Evolutionary conservation across 2,888 invertebrate genomes (phyloP).

Genomic region (Pheosia gnoma): DNA sequence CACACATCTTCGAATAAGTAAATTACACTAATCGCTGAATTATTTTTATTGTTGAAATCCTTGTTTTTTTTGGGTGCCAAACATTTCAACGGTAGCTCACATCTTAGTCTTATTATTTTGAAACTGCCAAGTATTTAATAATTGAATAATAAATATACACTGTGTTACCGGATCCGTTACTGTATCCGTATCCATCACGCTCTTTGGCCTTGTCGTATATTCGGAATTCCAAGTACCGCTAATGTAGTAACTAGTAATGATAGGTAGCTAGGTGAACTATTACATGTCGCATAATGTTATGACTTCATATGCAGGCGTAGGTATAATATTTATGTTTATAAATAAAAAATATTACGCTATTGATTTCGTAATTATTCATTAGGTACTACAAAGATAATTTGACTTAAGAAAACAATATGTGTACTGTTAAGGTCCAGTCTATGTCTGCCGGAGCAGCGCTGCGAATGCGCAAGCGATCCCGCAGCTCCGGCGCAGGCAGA

Average conservation of each 20-base stretch:
- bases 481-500: no score
- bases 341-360: no score
- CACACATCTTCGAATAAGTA: conserved; percentile 35
- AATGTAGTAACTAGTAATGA: neutral
- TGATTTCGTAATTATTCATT: no score
- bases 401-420: no score
- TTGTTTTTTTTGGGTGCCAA: neutral
- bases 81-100: neutral
- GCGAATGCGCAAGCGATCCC: no score
- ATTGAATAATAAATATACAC: neutral
- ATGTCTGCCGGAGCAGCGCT: no score
- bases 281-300: neutral
- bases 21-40: conserved; percentile 21
- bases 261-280: neutral
- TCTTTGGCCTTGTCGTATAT: conserved; percentile 11
- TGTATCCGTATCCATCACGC: conserved; percentile 4
- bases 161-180: neutral
- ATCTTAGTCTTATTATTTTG: conserved; percentile 1
- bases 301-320: neutral
- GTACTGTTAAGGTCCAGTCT: no score
- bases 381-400: no score
- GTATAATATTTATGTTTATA: no score
- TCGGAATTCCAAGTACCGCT: conserved; percentile 15
- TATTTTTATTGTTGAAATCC: conserved; percentile 11
- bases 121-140: neutral